Percentiles rank a stretch among this genome's conserved stretches.
Evolutionary conservation across 1,140 invertebrate genomes (phyloP).

Genomic region (Semibalanus balanoides): DNA sequence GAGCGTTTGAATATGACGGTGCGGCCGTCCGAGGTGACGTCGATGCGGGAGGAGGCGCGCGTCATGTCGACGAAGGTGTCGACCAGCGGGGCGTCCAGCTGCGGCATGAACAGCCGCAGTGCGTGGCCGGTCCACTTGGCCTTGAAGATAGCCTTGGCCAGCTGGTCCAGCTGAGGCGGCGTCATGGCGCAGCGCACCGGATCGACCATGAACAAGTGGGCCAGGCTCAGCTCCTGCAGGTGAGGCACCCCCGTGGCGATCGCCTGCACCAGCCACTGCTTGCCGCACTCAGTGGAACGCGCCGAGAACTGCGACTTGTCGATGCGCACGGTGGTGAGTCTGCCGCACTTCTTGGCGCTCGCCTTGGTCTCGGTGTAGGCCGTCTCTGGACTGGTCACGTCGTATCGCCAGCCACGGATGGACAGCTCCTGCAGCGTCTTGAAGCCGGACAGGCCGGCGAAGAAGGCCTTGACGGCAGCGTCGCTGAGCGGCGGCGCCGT

Average conservation of each 20-base stretch:
- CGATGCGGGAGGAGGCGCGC: neutral
- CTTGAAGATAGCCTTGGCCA: neutral
- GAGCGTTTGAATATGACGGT: neutral
- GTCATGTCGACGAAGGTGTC: neutral
- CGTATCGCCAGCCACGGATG: neutral
- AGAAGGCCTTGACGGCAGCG: neutral
- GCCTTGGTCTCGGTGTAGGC: neutral
- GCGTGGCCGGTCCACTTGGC: neutral
- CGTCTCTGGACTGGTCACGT: neutral
- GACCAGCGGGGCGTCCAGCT: neutral
- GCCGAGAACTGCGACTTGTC: neutral
- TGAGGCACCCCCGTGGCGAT: neutral
- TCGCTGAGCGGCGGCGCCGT: neutral
- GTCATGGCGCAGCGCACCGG: neutral
- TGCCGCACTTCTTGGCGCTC: neutral
- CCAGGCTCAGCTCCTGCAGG: neutral
- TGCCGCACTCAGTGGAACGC: neutral
- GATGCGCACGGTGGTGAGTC: neutral
- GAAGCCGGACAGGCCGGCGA: neutral
- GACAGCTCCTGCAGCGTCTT: neutral
- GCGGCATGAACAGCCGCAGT: neutral
- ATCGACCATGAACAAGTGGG: neutral
- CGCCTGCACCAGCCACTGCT: neutral
- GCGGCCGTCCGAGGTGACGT: neutral
- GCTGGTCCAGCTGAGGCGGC: neutral